These are phyloP conservation scores for Gyrodactylus salaris DNA, from an alignment of 1,140 invertebrate species.

Conservation along the genomic window DNA sequence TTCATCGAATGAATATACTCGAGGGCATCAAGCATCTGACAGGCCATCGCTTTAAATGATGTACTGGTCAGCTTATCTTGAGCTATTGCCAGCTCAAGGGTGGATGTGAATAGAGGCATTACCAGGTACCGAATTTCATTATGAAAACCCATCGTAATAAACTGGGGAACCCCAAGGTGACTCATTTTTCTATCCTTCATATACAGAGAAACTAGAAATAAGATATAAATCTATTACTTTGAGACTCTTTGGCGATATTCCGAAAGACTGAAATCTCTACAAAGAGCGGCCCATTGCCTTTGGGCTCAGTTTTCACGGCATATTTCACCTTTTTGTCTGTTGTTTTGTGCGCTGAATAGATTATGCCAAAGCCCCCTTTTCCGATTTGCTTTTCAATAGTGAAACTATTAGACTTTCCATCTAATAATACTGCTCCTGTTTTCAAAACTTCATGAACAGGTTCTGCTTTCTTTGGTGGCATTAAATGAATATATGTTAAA, in stretches of 20 bases:
- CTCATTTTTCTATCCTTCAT: background rate
- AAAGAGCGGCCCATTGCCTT: background rate
- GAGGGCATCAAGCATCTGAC: background rate
- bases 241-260: background rate
- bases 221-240: background rate
- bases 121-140: background rate
- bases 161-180: background rate
- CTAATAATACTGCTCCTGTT: background rate
- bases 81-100: background rate
- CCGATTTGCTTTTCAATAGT: background rate
- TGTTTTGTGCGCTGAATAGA: background rate
- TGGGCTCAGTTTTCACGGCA: background rate
- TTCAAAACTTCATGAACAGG: background rate
- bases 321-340: background rate
- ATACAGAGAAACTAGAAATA: background rate
- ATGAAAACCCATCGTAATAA: background rate
- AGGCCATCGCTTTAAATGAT: background rate
- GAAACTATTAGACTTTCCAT: background rate
- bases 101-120: background rate
- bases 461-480: too few relatives aligned
- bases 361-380: background rate
- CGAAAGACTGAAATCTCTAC: background rate
- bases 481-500: too few relatives aligned
- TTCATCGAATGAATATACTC: background rate
- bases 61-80: background rate